Evolutionary conservation across 2,113 vertebrate genomes (phyloP), one percentile per base, ranked within the genome.

Genomic region (Irena cyanogastra): DNA sequence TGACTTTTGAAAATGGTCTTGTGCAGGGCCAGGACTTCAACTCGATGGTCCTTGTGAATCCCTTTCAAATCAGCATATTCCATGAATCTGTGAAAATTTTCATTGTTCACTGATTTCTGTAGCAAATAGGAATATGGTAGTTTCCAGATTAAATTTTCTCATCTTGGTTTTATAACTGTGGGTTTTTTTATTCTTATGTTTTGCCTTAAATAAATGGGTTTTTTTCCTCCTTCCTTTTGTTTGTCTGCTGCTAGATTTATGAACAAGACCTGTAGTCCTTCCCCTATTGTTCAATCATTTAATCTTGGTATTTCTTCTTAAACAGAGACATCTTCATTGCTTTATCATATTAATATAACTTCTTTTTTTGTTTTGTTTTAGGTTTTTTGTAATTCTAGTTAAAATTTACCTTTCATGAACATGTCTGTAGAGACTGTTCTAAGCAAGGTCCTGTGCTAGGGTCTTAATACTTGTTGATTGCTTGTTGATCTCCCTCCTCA

Each of bases 331-430:
- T 91, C 17, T 79, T 26, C 11, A n/a, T 87, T 87, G 12, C 7
- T 35, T 66, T 65, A 39, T 30, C 28, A 27, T 44, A 81, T 56
- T 53, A 74, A 61, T 31, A 49, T 47, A 56, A 3, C 9, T 44
- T 45, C 2, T 69, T 2, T 1, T 42, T 52, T 16, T 11, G 13
- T 41, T 2, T 1, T 42, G 47, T 18, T n/a, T n/a, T n/a, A n/a
- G n/a, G n/a, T n/a, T 27, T 66, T 59, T 47, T 59, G 37, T 14
- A n/a, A 44, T 77, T 57, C n/a, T 52, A 31, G 11, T 49, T 81
- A 52, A 93, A 74, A 70, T 81, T 44, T 82, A 53, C 10, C 15
- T 78, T 74, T 81, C 33, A 49, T 52, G 13, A 50, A n/a, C 4
- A 6, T 37, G 41, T 39, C 16, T 69, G 14, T 49, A 72, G 8